These are phyloP conservation scores for Diacarnus erythraeanus DNA, from an alignment of 37 sponge, comb jelly and placozoan species.

Conservation along the genomic window DNA sequence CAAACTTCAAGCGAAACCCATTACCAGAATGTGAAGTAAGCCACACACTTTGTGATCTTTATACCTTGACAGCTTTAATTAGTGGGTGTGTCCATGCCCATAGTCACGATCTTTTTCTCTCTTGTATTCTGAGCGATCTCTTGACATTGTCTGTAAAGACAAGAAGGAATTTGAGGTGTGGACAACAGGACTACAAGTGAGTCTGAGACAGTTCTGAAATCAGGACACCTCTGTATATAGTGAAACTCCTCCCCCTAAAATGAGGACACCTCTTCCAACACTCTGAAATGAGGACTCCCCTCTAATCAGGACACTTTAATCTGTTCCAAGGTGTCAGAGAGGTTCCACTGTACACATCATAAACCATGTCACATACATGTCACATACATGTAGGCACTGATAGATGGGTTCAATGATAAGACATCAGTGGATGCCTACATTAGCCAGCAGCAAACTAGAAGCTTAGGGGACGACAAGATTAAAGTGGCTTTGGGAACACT, in stretches of 20 bases:
- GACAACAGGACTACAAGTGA: conserved; percentile 71
- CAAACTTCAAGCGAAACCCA: conserved; percentile 74
- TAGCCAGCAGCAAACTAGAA: neutral
- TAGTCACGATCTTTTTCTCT: conserved; percentile 82
- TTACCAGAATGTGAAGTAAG: conserved; percentile 84
- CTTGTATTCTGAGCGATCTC: conserved; percentile 67
- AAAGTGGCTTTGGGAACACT: conserved; percentile 56
- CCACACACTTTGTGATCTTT: neutral
- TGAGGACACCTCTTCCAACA: too few relatives aligned
- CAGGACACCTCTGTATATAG: too few relatives aligned
- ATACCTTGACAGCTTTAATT: neutral
- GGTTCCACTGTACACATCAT: too few relatives aligned
- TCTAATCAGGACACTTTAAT: too few relatives aligned
- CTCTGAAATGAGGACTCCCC: too few relatives aligned
- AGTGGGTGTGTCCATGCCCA: neutral
- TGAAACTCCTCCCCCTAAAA: too few relatives aligned
- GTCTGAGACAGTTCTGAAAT: neutral
- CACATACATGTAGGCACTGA: conserved; percentile 58
- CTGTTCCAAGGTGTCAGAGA: too few relatives aligned
- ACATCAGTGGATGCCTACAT: conserved; percentile 49
- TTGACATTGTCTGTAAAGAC: conserved; percentile 88
- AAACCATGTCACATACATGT: too few relatives aligned
- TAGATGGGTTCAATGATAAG: conserved; percentile 58
- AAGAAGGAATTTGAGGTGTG: conserved; percentile 78
- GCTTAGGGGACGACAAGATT: conserved; percentile 26